Conservation (phyloP, 2,113 vertebrate species). For the Taurulus bubalis region DNA sequence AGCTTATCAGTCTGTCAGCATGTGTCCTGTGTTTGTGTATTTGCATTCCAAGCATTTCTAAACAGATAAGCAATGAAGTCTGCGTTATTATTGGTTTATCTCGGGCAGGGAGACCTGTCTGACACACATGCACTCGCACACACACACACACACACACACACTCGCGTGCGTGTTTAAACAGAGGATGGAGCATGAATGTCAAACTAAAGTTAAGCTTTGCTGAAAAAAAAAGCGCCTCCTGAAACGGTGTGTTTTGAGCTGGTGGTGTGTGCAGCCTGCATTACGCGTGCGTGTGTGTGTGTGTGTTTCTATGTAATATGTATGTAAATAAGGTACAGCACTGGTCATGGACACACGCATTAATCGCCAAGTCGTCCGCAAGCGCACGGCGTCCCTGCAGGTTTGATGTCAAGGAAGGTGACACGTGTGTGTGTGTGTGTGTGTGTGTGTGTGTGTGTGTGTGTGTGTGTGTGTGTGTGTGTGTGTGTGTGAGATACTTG, state of each 20-base stretch:
- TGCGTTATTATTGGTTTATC: slow-evolving; percentile 65
- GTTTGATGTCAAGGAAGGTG: slow-evolving; percentile 53
- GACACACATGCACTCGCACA: slow-evolving; percentile 16
- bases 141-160: slow-evolving; percentile 11
- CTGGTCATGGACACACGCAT: slow-evolving; percentile 57
- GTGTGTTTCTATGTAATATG: slow-evolving; percentile 74
- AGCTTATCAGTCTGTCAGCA: slow-evolving; percentile 44
- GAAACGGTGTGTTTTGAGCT: slow-evolving; percentile 41
- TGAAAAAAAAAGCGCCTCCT: slow-evolving; percentile 46
- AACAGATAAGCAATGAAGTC: slow-evolving; percentile 63
- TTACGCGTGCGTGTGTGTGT: slow-evolving; percentile 31
- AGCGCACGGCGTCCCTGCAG: slow-evolving; percentile 45
- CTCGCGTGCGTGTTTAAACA: slow-evolving; percentile 3
- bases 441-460: slow-evolving; percentile 22
- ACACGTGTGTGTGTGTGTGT: slow-evolving; percentile 22
- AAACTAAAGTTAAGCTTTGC: slow-evolving; percentile 46
- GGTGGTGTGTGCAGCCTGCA: background rate
- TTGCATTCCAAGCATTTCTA: slow-evolving; percentile 47
- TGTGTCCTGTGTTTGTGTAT: slow-evolving; percentile 29
- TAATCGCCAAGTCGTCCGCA: slow-evolving; percentile 52
- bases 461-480: slow-evolving; percentile 13
- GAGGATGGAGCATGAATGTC: slow-evolving; percentile 54
- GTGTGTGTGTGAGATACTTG: slow-evolving; percentile 5
- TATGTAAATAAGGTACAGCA: slow-evolving; percentile 76
- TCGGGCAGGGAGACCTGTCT: slow-evolving; percentile 37